Evolutionary conservation across 2,113 vertebrate genomes (phyloP).

Genomic region (Embiotoca jacksoni): DNA sequence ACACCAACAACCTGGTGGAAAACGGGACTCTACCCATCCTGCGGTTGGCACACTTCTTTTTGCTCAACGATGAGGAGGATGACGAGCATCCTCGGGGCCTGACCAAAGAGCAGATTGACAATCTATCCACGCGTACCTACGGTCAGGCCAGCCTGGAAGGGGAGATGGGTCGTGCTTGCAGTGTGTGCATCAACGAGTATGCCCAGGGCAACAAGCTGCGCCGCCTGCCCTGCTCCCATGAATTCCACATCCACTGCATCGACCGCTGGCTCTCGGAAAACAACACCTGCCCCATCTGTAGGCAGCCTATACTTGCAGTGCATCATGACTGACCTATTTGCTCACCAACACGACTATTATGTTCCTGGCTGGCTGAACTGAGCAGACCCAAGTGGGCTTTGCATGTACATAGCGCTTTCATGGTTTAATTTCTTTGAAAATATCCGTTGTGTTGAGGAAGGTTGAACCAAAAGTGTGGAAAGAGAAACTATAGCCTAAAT

Average conservation of each 20-base stretch:
- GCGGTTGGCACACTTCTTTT: slow-evolving; percentile 92
- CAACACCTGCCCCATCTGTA: slow-evolving; percentile 95
- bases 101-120: slow-evolving; percentile 99
- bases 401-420: slow-evolving; percentile 84
- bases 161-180: slow-evolving; percentile 90
- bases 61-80: slow-evolving; percentile 91
- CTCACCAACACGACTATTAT: slow-evolving; percentile 44
- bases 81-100: slow-evolving; percentile 89
- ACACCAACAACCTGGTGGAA: slow-evolving; percentile 90
- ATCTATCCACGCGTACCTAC: slow-evolving; percentile 93
- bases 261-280: slow-evolving; percentile 98
- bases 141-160: slow-evolving; percentile 88
- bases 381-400: slow-evolving; percentile 66
- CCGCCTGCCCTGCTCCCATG: slow-evolving; percentile 92
- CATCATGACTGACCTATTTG: slow-evolving; percentile 82
- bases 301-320: slow-evolving; percentile 88
- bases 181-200: slow-evolving; percentile 97
- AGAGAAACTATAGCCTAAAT: slow-evolving; percentile 73
- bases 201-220: slow-evolving; percentile 95
- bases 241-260: slow-evolving; percentile 97
- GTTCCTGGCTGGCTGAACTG: slow-evolving; percentile 66
- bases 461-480: slow-evolving; percentile 79
- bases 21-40: slow-evolving; percentile 92
- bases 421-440: slow-evolving; percentile 75
- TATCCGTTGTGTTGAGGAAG: slow-evolving; percentile 74